Evolutionary conservation across 2,113 vertebrate genomes (phyloP).

Genomic region (Hassar affinis): DNA sequence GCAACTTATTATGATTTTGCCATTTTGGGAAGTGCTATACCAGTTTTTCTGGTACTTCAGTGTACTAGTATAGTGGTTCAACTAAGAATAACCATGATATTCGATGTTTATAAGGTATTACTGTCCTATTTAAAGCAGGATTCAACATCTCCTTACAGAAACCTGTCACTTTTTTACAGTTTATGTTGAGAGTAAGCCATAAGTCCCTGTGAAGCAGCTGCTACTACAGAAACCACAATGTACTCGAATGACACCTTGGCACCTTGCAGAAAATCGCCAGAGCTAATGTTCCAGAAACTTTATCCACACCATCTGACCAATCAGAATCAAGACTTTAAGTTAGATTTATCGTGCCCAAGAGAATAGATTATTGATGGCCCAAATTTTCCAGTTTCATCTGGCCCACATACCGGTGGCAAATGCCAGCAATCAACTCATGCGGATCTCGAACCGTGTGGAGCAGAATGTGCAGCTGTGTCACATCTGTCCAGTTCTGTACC

Average conservation of each 20-base stretch:
- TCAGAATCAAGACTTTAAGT: background rate
- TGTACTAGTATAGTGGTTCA: background rate
- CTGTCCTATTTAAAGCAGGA: background rate
- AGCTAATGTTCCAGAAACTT: background rate
- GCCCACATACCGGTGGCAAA: background rate
- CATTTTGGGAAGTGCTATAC: too few relatives aligned
- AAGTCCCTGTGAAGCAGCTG: background rate
- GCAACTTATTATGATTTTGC: too few relatives aligned
- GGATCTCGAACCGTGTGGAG: background rate
- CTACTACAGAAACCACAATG: background rate
- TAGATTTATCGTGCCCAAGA: background rate
- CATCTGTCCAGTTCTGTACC: conserved; percentile 10
- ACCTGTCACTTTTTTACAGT: background rate
- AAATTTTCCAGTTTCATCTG: conserved; percentile 11
- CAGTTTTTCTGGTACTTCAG: too few relatives aligned
- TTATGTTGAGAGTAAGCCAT: background rate
- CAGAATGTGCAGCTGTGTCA: conserved; percentile 24
- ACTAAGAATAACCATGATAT: background rate
- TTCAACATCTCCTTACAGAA: background rate
- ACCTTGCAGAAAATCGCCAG: too few relatives aligned
- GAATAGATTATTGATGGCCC: background rate
- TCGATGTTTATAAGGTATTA: background rate
- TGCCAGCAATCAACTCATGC: conserved; percentile 6
- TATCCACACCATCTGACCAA: background rate
- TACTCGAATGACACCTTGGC: background rate